A percentile compares a stretch with the other conserved stretches of the same genome.
Evolutionary conservation across 2,797 vertebrate species (phyloP).

Genomic region (Hipposideros larvatus): DNA sequence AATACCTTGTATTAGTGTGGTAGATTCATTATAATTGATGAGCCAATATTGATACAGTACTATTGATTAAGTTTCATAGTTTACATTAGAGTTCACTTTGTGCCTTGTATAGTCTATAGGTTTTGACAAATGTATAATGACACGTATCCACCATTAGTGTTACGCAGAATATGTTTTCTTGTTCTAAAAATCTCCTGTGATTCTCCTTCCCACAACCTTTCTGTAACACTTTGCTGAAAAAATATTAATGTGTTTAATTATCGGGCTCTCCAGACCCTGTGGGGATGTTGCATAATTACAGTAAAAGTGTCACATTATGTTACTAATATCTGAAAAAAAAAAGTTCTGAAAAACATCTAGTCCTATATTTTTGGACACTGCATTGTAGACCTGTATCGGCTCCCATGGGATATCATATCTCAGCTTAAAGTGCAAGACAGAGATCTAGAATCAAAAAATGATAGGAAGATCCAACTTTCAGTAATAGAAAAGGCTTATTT

Average conservation of each 20-base stretch:
- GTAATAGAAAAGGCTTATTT: background rate
- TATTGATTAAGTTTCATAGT: background rate
- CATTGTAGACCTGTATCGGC: background rate
- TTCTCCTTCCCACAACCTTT: background rate
- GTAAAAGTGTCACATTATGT: background rate
- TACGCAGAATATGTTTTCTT: background rate
- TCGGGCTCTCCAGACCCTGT: background rate
- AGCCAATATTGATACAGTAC: background rate
- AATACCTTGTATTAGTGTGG: background rate
- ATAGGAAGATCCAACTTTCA: background rate
- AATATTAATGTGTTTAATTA: slow-evolving; percentile 18
- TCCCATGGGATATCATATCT: background rate
- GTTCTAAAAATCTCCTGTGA: background rate
- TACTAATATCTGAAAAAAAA: background rate
- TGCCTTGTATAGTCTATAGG: background rate
- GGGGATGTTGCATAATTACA: background rate
- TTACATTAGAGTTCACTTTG: background rate
- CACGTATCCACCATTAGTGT: background rate
- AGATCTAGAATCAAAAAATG: background rate
- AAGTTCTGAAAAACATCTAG: background rate
- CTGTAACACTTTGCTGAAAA: background rate
- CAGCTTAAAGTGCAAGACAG: background rate
- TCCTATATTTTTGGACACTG: background rate
- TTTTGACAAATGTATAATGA: background rate
- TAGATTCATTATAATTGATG: background rate